A percentile compares a stretch with the other conserved stretches of the same genome.
phyloP scores from a whole-genome alignment of 2,888 invertebrate genomes.

The Pterostichus madidus region DNA sequence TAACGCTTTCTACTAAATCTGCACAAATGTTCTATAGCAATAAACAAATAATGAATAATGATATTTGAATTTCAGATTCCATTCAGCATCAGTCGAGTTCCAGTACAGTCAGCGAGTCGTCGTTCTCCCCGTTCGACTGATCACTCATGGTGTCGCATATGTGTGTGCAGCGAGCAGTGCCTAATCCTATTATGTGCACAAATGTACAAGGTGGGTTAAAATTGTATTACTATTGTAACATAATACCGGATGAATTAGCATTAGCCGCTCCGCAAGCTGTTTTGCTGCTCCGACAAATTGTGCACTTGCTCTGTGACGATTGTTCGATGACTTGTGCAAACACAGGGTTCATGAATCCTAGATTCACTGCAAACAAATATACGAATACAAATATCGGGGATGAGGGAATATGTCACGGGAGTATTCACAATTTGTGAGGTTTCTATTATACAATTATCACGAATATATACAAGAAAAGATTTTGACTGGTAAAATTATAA shows the following conservation, averaged over 20 bases:
- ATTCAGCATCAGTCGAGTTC: background rate
- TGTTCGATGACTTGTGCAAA: constrained; percentile 50
- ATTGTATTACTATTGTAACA: constrained; percentile 71
- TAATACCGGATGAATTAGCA: constrained; percentile 70
- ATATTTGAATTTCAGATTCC: background rate
- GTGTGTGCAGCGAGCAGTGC: constrained; percentile 57
- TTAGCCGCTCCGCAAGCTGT: constrained; percentile 62
- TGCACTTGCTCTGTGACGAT: constrained; percentile 53
- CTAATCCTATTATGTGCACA: constrained; percentile 66
- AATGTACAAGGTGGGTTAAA: constrained; percentile 68
- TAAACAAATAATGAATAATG: background rate
- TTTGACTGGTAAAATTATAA: too few species aligned
- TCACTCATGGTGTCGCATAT: constrained; percentile 37
- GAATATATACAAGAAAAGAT: too few species aligned
- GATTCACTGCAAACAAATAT: constrained; percentile 7
- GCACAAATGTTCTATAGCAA: too few species aligned
- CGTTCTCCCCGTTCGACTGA: background rate
- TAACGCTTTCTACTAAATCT: too few species aligned
- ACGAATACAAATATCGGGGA: background rate
- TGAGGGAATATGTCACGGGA: too few species aligned
- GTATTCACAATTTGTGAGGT: too few species aligned
- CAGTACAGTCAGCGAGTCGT: background rate
- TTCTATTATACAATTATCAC: too few species aligned
- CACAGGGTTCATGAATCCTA: constrained; percentile 17
- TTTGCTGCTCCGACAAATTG: constrained; percentile 54